Percentiles rank a stretch among this genome's conserved stretches.
phyloP scores from a whole-genome alignment of 37 sponge, comb jelly and placozoan genomes.

The Ephydatia muelleri region DNA sequence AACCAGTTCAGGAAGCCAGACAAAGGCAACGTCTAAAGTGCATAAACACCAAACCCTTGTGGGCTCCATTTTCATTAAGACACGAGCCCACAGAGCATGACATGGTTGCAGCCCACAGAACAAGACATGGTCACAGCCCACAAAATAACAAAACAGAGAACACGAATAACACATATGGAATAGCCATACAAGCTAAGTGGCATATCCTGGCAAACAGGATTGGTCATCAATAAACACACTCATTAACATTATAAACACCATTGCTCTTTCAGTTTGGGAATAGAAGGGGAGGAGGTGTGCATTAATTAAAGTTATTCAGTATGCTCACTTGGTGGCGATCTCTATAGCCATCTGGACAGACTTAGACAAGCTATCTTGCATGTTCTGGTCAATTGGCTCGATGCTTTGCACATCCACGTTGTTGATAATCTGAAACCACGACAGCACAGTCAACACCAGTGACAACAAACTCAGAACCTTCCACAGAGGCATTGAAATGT shows the following conservation, averaged over 20 bases:
- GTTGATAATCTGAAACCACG: constrained; percentile 64
- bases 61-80: not conserved
- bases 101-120: not conserved
- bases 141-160: not conserved
- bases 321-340: constrained; percentile 81
- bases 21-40: not conserved
- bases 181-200: not conserved
- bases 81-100: not conserved
- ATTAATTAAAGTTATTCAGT: not conserved
- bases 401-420: constrained; percentile 91
- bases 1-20: not conserved
- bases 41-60: not conserved
- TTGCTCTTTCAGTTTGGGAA: too few relatives aligned
- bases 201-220: not conserved
- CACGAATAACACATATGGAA: not conserved
- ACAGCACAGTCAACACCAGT: not conserved
- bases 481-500: not conserved
- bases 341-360: constrained; percentile 98
- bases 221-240: not conserved
- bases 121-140: not conserved
- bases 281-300: not conserved
- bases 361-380: constrained; percentile 88
- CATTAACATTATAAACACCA: not conserved
- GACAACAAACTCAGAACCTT: not conserved
- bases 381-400: constrained; percentile 89